A percentile compares a stretch with the other conserved stretches of the same genome.
phyloP scores from a whole-genome alignment of 2,797 vertebrate genomes.

The Octomys mimax region DNA sequence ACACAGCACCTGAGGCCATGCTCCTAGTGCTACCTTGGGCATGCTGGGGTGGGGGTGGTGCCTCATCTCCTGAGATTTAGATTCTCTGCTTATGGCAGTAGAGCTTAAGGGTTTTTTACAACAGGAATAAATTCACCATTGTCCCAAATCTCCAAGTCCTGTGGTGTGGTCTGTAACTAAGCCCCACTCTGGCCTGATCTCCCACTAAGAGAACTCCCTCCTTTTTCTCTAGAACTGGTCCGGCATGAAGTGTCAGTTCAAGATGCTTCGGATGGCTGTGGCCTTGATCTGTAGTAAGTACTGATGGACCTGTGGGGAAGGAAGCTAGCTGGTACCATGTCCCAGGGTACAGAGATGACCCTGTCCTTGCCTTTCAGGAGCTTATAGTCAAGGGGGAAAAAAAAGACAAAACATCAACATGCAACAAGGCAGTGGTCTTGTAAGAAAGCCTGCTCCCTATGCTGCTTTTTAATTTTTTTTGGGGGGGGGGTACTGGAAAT shows the following conservation, averaged over 20 bases:
- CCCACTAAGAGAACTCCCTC: slow-evolving; percentile 73
- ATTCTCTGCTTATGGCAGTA: background rate
- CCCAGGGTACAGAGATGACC: background rate
- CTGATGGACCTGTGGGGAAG: rapidly evolving
- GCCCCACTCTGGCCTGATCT: background rate
- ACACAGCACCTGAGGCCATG: background rate
- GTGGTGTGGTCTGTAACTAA: background rate
- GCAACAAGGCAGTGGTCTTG: background rate
- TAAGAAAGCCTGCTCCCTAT: background rate
- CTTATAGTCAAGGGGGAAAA: background rate
- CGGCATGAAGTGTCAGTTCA: slow-evolving; percentile 99
- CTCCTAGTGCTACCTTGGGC: background rate
- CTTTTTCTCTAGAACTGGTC: slow-evolving; percentile 96
- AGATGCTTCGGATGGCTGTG: slow-evolving; percentile 98
- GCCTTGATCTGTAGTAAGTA: slow-evolving; percentile 99
- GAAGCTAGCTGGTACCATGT: background rate
- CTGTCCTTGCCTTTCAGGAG: background rate
- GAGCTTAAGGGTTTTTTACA: background rate
- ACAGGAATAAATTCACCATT: background rate
- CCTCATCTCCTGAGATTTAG: background rate
- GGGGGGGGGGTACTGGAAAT: no score
- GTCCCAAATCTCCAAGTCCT: slow-evolving; percentile 2
- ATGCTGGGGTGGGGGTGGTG: rapidly evolving
- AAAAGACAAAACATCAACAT: background rate
- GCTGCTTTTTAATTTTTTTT: background rate